Evolutionary conservation across 1,140 invertebrate species (phyloP).

Genomic region (Pteromalus puparum): DNA sequence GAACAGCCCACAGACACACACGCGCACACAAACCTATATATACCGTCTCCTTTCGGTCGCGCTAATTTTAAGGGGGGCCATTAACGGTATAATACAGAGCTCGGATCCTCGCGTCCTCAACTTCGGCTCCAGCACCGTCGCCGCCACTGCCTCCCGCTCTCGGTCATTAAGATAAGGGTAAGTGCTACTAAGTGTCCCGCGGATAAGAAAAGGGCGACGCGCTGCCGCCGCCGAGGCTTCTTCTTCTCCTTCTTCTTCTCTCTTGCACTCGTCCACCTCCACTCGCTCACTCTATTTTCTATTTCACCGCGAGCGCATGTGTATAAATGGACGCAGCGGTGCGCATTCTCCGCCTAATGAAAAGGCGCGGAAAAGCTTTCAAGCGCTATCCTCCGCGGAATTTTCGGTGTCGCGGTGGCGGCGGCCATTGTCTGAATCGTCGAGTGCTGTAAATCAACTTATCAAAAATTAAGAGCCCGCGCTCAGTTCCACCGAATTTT

Average conservation of each 20-base stretch:
- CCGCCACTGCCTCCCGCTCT: constrained; percentile 62
- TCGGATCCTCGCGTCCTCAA: neutral
- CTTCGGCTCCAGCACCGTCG: neutral
- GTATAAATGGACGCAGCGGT: too few relatives aligned
- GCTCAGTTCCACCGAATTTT: neutral
- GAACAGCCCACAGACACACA: neutral
- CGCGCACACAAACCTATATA: neutral
- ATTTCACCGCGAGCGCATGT: neutral
- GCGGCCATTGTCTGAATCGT: neutral
- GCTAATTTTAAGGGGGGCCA: constrained; percentile 64
- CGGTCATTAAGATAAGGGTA: constrained; percentile 76
- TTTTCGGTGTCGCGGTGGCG: neutral
- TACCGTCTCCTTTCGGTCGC: neutral
- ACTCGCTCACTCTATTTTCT: constrained; percentile 22
- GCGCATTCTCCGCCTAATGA: constrained; percentile 27
- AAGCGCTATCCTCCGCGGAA: neutral
- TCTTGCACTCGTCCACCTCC: neutral
- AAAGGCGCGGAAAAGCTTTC: constrained; percentile 7
- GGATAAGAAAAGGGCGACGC: constrained; percentile 67
- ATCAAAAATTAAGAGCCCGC: constrained; percentile 38
- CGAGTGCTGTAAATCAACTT: neutral
- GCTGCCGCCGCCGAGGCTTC: neutral
- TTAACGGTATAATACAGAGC: constrained; percentile 66
- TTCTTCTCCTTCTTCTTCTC: constrained; percentile 15
- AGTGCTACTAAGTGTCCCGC: constrained; percentile 75